These are phyloP conservation scores for Hiodon tergisus DNA, from an alignment of 2,113 vertebrate genomes.

Conservation along the genomic window DNA sequence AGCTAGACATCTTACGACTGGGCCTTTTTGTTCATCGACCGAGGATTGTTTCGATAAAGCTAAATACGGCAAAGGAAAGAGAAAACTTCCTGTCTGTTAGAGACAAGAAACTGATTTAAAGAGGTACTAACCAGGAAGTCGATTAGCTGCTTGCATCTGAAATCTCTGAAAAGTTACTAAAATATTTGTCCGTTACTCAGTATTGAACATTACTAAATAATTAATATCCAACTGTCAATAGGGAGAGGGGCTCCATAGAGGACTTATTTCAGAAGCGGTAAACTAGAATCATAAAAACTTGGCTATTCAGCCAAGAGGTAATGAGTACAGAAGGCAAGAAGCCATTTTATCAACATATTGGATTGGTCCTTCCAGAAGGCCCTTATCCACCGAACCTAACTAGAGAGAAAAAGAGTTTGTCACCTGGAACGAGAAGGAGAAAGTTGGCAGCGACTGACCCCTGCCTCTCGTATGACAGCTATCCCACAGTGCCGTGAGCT, in stretches of 20 bases:
- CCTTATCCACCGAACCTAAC: constrained; percentile 3
- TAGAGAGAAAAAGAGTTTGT: constrained; percentile 11
- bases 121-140: constrained; percentile 29
- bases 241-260: too few species aligned
- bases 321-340: too few species aligned
- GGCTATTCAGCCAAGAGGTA: too few species aligned
- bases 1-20: neutral
- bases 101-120: constrained; percentile 9
- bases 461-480: constrained; percentile 59
- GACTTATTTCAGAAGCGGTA: too few species aligned
- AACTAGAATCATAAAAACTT: too few species aligned
- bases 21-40: constrained; percentile 17
- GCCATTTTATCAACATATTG: too few species aligned
- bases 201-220: too few species aligned
- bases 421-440: constrained; percentile 12
- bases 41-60: neutral
- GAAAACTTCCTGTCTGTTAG: constrained; percentile 34
- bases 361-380: too few species aligned
- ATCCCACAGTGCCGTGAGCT: constrained; percentile 46
- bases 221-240: too few species aligned
- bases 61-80: constrained; percentile 11
- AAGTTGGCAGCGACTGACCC: constrained; percentile 45
- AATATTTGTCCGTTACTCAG: too few species aligned
- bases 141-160: too few species aligned
- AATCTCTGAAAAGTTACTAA: too few species aligned